Conservation (phyloP, 1,140 invertebrate species). For the Drosophila sproati region DNA sequence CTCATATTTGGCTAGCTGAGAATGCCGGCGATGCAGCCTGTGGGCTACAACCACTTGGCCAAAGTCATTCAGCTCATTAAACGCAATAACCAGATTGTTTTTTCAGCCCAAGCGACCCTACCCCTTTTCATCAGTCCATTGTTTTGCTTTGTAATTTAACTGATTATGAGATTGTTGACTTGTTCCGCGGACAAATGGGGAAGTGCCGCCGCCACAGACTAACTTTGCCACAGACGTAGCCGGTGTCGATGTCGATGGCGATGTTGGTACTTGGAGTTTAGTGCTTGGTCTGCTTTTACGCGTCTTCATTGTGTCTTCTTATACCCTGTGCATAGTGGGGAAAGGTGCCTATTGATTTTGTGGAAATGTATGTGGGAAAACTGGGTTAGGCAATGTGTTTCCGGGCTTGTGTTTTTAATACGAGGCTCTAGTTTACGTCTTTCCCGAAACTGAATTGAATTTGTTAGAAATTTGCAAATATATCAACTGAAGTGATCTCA, state of each 20-base stretch:
- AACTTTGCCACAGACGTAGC: slow-evolving; percentile 6
- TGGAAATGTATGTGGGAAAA: not conserved
- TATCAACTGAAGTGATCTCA: not conserved
- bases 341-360: not conserved
- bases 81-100: no score
- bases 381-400: no score
- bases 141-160: slow-evolving; percentile 70
- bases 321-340: slow-evolving; percentile 5
- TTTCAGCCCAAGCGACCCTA: no score
- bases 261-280: slow-evolving; percentile 27
- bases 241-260: slow-evolving; percentile 29
- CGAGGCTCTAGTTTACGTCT: no score
- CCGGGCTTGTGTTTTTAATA: no score
- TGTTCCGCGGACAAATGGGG: slow-evolving; percentile 25
- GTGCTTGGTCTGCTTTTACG: slow-evolving; percentile 43
- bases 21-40: not conserved
- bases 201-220: slow-evolving; percentile 21
- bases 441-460: no score
- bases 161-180: slow-evolving; percentile 83
- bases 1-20: slow-evolving; percentile 21
- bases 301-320: slow-evolving; percentile 38
- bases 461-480: no score
- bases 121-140: slow-evolving; percentile 31
- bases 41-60: slow-evolving; percentile 33
- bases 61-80: not conserved